Evolutionary conservation across 2,888 invertebrate genomes (phyloP).

Genomic region (Metellina segmentata): DNA sequence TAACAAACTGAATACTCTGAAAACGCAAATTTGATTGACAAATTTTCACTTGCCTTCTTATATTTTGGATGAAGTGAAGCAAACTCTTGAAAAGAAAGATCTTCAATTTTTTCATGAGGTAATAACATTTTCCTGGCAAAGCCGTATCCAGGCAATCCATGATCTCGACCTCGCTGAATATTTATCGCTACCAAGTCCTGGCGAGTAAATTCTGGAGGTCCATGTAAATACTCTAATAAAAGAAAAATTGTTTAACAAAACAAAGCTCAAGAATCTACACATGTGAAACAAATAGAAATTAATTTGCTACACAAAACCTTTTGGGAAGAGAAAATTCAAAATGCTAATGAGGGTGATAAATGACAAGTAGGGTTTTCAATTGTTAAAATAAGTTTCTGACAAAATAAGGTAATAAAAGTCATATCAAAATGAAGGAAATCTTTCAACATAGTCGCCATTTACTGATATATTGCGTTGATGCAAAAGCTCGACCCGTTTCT

Average conservation of each 20-base stretch:
- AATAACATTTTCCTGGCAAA: slow-evolving; percentile 83
- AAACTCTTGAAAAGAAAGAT: slow-evolving; percentile 31
- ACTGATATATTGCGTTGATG: no score
- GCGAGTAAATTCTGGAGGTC: slow-evolving; percentile 84
- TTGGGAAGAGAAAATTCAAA: no score
- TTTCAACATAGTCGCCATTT: no score
- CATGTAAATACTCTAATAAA: slow-evolving; percentile 81
- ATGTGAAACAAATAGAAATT: no score
- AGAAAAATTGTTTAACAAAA: slow-evolving; percentile 78
- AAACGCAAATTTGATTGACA: neutral
- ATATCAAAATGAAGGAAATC: no score
- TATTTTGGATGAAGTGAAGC: slow-evolving; percentile 39
- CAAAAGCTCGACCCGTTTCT: no score
- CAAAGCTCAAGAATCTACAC: neutral
- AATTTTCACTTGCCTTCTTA: slow-evolving; percentile 15
- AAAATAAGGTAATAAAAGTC: no score
- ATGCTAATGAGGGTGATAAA: no score
- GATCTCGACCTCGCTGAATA: slow-evolving; percentile 84
- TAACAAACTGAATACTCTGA: no score
- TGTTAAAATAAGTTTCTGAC: no score
- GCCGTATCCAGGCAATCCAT: slow-evolving; percentile 85
- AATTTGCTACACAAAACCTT: no score
- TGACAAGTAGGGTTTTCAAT: no score
- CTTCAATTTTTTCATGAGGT: slow-evolving; percentile 20
- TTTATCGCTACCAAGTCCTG: slow-evolving; percentile 85